phyloP scores from a whole-genome alignment of 2,888 invertebrate species.

The Amblyjoppa fuscipennis region DNA sequence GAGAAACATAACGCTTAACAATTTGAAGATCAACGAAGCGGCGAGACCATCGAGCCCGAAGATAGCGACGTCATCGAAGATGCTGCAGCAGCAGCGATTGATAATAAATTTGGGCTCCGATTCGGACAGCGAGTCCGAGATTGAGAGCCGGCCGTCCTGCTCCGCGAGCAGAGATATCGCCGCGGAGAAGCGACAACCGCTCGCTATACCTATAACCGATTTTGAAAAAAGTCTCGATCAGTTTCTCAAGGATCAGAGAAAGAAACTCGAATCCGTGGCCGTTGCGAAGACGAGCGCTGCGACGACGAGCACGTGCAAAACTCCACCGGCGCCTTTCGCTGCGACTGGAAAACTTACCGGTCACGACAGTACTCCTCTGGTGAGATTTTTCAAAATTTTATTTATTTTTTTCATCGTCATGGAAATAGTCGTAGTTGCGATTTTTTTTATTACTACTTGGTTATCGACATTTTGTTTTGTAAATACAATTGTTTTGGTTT shows the following conservation, averaged over 20 bases:
- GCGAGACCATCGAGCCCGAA: conserved; percentile 71
- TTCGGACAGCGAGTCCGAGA: conserved; percentile 80
- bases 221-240: conserved; percentile 83
- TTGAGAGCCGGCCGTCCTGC: conserved; percentile 54
- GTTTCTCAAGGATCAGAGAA: conserved; percentile 81
- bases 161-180: neutral
- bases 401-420: neutral
- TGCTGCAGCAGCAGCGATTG: conserved; percentile 76
- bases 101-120: conserved; percentile 81
- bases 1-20: conserved; percentile 71
- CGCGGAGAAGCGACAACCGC: conserved; percentile 49
- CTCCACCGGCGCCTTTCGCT: conserved; percentile 29
- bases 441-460: neutral
- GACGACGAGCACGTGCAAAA: conserved; percentile 44
- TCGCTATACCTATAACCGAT: conserved; percentile 77
- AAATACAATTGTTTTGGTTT: neutral
- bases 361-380: conserved; percentile 70
- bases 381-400: conserved; percentile 53
- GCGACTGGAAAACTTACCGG: conserved; percentile 49
- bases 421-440: neutral
- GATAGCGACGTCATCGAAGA: conserved; percentile 67
- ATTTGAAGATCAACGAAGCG: conserved; percentile 71
- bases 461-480: neutral
- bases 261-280: conserved; percentile 79
- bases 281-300: conserved; percentile 59